Evolutionary conservation across 2,888 invertebrate genomes (phyloP).

Genomic region (Yponomeuta evonymella): DNA sequence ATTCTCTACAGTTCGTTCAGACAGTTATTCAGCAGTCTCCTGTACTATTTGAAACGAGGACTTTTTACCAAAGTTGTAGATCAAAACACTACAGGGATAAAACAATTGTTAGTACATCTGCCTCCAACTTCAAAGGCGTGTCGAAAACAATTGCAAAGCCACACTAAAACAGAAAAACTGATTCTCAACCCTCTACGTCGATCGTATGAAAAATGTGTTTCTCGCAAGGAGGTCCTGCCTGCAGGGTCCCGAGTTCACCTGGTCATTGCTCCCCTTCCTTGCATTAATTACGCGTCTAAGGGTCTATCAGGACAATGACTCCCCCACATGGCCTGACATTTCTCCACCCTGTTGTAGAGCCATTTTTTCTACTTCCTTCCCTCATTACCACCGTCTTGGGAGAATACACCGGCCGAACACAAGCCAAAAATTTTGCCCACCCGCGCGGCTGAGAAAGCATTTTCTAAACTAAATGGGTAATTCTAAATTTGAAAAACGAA

Average conservation of each 20-base stretch:
- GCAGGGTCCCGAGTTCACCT: slow-evolving; percentile 42
- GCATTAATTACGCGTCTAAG: slow-evolving; percentile 62
- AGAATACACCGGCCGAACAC: neutral
- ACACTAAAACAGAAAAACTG: too few species aligned
- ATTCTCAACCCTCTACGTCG: too few species aligned
- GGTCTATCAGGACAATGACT: slow-evolving; percentile 44
- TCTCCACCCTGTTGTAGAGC: slow-evolving; percentile 31
- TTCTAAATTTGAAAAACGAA: too few species aligned
- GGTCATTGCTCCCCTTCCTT: slow-evolving; percentile 46
- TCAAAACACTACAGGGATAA: too few species aligned
- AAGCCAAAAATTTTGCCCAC: neutral
- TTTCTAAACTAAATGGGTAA: neutral
- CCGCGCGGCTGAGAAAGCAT: neutral
- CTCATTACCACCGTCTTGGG: slow-evolving; percentile 38
- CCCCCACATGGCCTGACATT: slow-evolving; percentile 62
- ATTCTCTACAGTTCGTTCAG: too few species aligned
- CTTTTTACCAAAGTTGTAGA: too few species aligned
- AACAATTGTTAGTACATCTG: too few species aligned
- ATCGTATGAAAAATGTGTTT: neutral
- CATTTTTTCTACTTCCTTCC: slow-evolving; percentile 56
- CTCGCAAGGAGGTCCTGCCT: neutral
- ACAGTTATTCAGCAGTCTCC: too few species aligned
- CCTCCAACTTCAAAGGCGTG: too few species aligned
- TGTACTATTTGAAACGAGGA: too few species aligned
- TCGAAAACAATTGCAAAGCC: too few species aligned